Evolutionary conservation across 2,888 invertebrate species (phyloP), one percentile per base, ranked within the genome.

Genomic region (Drosophila eohydei): DNA sequence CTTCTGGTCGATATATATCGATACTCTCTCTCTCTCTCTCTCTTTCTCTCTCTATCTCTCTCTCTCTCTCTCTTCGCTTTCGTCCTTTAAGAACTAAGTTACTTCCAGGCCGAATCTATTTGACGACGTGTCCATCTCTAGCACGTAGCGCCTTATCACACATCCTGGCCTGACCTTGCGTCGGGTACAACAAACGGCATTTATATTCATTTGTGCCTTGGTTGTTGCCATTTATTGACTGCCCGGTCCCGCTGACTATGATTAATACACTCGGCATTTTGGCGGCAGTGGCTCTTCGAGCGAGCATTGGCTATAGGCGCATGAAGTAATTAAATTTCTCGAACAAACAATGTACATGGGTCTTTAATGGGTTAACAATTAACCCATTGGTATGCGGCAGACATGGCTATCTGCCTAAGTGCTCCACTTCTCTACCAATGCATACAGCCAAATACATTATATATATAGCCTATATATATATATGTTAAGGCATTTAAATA

Each of bases 151-250:
- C 28, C 51, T 46, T 68, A 62, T 57, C 62, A 67, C 60, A 72
- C 46, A 16, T 63, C 54, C 57, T 64, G 46, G 43, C 16, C 56
- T 51, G 44, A 21, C 43, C 51, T 9, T 26, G 12, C 32, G 41
- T 52, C 50, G 16, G 16, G 41, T 40, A 43, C 11, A 32, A 16
- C 32, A 16, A 44, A 32, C 7, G 26, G 65, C 84, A 84, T 87
- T 87, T 87, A 68, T 84, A 74, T 84, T 71, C 78, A 87, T 84
- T 87, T 84, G 76, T 58, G 50, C 43, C 43, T 60, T 52, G 71
- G 54, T 58, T 66, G 43, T 51, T 52, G 76, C 76, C 71, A 80
- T 72, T 72, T 75, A 78, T 78, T 78, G 78, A 71, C 78, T 74
- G 52, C 59, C 26, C 32, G 40, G 43, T 12, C 41, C 30, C 9